phyloP scores from a whole-genome alignment of 23 tunicate species.

The Trididemnum clinides region DNA sequence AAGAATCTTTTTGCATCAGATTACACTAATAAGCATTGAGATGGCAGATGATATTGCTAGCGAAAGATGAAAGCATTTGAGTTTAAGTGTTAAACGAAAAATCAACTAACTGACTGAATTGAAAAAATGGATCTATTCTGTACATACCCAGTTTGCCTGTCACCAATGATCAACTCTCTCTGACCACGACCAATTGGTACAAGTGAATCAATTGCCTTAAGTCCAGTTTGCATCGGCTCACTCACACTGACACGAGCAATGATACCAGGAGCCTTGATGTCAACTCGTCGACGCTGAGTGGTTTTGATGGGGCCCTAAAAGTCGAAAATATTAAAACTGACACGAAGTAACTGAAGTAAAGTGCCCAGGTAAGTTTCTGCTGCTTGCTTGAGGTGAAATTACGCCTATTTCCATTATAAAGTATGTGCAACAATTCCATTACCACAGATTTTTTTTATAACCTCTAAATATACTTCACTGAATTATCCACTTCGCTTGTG shows the following conservation, averaged over 20 bases:
- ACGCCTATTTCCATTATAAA: too few relatives aligned
- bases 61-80: background rate
- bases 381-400: too few relatives aligned
- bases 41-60: background rate
- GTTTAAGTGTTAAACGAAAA: background rate
- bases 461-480: too few relatives aligned
- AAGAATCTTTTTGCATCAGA: too few relatives aligned
- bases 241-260: constrained; percentile 98
- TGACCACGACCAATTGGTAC: constrained; percentile 99
- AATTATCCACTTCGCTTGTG: too few relatives aligned
- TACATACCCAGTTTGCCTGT: constrained; percentile 97
- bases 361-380: too few relatives aligned
- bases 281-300: constrained; percentile 81
- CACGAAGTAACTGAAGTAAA: too few relatives aligned
- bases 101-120: background rate
- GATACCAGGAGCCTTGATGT: constrained; percentile 99
- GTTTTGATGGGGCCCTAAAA: constrained; percentile 94
- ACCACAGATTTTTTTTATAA: too few relatives aligned
- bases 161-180: constrained; percentile 99
- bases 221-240: constrained; percentile 99
- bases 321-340: too few relatives aligned
- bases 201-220: constrained; percentile 99
- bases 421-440: too few relatives aligned
- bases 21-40: too few relatives aligned
- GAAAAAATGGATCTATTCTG: background rate